Evolutionary conservation across 2,113 vertebrate species (phyloP), one percentile per base, ranked within the genome.

Genomic region (Pedionomus torquatus): DNA sequence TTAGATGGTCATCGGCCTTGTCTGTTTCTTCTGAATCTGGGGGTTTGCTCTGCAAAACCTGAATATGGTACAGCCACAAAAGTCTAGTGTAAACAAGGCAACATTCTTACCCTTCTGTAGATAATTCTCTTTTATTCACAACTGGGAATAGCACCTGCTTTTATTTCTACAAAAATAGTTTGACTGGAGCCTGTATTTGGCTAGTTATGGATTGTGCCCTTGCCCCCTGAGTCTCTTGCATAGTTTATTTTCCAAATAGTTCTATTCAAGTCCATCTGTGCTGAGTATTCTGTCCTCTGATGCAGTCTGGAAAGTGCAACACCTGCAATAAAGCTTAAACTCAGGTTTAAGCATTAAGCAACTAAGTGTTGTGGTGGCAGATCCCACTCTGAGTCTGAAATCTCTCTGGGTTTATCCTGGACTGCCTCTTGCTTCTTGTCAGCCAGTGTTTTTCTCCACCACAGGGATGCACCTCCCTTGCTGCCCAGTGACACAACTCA

Each of bases 401-500:
- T 71, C n/a, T 61, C 24, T 78, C 51, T 65, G 87, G 11, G 7
- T 88, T 85, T 89, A 43, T 89, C 30, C 28, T 54, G 83, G 24
- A 48, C 48, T 61, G 4, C 51, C 86, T 39, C 55, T 77, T 90
- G 44, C 71, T 87, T 87, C 68, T 88, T n/a, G 11, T 93, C 41
- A 89, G 13, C 39, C 64, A 31, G 11, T 72, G 26, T n/a, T 87
- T 88, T 85, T 93, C n/a, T 86, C 61, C 30, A 78, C 90, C n/a
- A 8, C 96, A 99, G 99, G 97, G 99, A 99, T 96, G 99, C 99
- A 7, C 99, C 99, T 44, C 99, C 99, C 0, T 94, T 99, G 91
- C 98, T 99, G 65, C 99, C 99, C 21, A 99, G 99, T 79, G 99
- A 99, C 81, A 99, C 99, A 31, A 99, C 99, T 69, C 99, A 99